A percentile compares a stretch with the other conserved stretches of the same genome.
Evolutionary conservation across 2,888 invertebrate genomes (phyloP).

Genomic region (Netelia virgata): DNA sequence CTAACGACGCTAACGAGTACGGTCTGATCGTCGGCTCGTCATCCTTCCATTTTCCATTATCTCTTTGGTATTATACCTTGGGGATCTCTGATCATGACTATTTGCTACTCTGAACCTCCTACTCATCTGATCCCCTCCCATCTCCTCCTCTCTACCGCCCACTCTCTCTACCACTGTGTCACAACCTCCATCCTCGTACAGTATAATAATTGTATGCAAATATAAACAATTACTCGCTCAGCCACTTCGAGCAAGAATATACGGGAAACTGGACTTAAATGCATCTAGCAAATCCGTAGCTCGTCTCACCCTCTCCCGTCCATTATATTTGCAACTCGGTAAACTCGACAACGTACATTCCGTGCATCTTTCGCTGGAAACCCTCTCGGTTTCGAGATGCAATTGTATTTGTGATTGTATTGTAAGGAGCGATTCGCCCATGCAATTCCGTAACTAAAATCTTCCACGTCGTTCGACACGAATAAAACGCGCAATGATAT

Average conservation of each 20-base stretch:
- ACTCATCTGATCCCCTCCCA: background rate
- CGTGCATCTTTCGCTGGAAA: background rate
- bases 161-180: slow-evolving; percentile 1
- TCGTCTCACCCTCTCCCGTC: slow-evolving; percentile 17
- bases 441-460: slow-evolving; percentile 26
- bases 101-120: background rate
- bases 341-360: background rate
- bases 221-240: slow-evolving; percentile 79
- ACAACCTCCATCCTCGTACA: slow-evolving; percentile 8
- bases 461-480: slow-evolving; percentile 10
- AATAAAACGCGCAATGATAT: background rate
- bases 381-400: background rate
- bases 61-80: slow-evolving; percentile 56
- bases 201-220: slow-evolving; percentile 79
- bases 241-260: slow-evolving; percentile 42
- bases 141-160: background rate
- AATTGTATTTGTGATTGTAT: background rate
- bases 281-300: slow-evolving; percentile 58
- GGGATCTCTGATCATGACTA: slow-evolving; percentile 26
- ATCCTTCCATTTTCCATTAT: slow-evolving; percentile 43
- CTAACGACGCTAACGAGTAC: slow-evolving; percentile 80
- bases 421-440: background rate
- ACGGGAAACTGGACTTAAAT: slow-evolving; percentile 59
- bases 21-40: slow-evolving; percentile 45
- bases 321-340: slow-evolving; percentile 1